phyloP scores from a whole-genome alignment of 1,140 invertebrate genomes.

The Drosophila aff. region DNA sequence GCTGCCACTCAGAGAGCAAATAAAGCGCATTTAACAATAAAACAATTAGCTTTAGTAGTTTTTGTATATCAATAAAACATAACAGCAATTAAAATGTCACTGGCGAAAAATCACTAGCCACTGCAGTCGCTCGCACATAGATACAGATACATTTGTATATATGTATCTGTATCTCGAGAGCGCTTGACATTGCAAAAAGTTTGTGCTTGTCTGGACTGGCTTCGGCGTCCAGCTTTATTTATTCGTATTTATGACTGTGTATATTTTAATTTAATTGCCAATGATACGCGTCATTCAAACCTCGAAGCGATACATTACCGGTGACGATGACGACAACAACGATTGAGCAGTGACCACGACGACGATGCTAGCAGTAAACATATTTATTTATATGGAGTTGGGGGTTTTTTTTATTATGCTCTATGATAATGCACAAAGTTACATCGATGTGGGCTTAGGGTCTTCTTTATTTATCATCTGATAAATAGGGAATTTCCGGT shows the following conservation, averaged over 20 bases:
- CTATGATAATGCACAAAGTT: constrained; percentile 5
- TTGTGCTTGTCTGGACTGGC: constrained; percentile 30
- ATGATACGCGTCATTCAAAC: constrained; percentile 81
- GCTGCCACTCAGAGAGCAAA: constrained; percentile 72
- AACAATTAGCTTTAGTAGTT: constrained; percentile 81
- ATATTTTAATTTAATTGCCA: constrained; percentile 81
- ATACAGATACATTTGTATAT: constrained; percentile 18
- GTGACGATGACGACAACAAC: constrained; percentile 42
- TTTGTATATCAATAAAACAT: constrained; percentile 83
- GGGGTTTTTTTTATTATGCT: constrained; percentile 10
- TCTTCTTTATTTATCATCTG: background rate
- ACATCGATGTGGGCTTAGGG: background rate
- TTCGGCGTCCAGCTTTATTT: constrained; percentile 37
- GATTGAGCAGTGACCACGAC: constrained; percentile 51
- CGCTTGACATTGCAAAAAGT: constrained; percentile 67
- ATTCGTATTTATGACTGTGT: constrained; percentile 52
- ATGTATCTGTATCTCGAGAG: constrained; percentile 32
- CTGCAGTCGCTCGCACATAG: constrained; percentile 31
- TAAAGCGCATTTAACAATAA: constrained; percentile 80
- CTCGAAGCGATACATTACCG: constrained; percentile 72
- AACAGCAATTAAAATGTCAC: constrained; percentile 82
- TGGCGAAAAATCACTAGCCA: constrained; percentile 69
- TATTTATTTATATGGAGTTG: constrained; percentile 1
- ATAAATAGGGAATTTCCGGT: constrained; percentile 7
- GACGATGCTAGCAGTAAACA: constrained; percentile 35